Conservation (phyloP, 2,797 vertebrate species). For the Leptatherina wallacei region DNA sequence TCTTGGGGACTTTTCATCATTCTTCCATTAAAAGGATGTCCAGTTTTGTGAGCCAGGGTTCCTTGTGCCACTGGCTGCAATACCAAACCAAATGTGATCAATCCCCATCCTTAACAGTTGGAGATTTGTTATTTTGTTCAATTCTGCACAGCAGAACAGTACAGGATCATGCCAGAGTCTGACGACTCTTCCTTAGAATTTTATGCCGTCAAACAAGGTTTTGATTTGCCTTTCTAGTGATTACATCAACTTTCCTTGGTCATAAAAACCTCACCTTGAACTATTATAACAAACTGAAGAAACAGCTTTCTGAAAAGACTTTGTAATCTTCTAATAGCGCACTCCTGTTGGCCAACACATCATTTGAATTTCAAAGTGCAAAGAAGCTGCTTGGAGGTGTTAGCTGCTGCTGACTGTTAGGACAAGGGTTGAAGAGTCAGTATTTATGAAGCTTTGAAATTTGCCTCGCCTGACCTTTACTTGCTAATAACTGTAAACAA, state of each 20-base stretch:
- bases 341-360: neutral
- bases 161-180: too few relatives aligned
- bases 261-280: neutral
- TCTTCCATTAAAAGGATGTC: neutral
- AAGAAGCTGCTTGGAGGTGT: neutral
- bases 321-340: neutral
- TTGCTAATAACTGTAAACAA: conserved; percentile 6
- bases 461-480: conserved; percentile 17
- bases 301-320: neutral
- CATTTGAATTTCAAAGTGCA: neutral
- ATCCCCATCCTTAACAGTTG: neutral
- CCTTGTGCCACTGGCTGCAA: neutral
- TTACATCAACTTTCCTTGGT: neutral
- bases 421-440: neutral
- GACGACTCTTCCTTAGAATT: neutral
- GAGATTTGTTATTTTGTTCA: too few relatives aligned
- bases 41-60: neutral
- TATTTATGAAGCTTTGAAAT: neutral
- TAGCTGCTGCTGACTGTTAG: neutral
- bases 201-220: neutral
- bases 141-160: neutral
- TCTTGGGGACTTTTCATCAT: neutral
- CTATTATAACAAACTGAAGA: neutral
- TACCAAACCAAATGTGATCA: neutral
- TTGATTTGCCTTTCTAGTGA: neutral